phyloP scores from a whole-genome alignment of 2,797 vertebrate species.

The Lagorchestes hirsutus region DNA sequence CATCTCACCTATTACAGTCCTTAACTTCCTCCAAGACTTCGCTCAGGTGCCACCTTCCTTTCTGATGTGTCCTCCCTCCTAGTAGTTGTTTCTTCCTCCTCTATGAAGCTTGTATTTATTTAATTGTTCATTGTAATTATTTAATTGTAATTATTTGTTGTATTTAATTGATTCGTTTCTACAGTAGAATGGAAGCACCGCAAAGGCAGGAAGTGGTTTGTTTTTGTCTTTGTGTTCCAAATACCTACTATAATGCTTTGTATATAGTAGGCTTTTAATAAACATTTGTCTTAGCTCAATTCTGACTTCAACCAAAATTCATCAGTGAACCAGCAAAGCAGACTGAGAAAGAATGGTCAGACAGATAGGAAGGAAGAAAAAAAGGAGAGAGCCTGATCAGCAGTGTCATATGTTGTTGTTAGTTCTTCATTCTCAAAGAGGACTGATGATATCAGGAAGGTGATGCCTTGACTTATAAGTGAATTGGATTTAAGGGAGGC shows the following conservation, averaged over 20 bases:
- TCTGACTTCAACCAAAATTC: background rate
- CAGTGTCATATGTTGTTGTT: background rate
- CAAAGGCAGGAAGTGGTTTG: background rate
- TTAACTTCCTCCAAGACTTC: background rate
- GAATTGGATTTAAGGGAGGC: background rate
- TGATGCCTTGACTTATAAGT: background rate
- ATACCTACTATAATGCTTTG: background rate
- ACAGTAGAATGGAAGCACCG: background rate
- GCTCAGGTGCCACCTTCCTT: background rate
- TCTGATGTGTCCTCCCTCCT: background rate
- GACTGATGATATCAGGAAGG: background rate
- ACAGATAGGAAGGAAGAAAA: background rate
- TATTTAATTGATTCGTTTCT: background rate
- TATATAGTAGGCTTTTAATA: background rate
- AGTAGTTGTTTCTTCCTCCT: background rate
- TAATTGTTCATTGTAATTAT: background rate
- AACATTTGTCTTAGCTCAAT: background rate
- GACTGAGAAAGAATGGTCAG: background rate
- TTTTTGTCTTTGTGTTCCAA: background rate
- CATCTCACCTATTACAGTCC: background rate
- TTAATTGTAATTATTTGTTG: no score
- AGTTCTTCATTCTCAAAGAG: background rate
- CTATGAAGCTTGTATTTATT: background rate
- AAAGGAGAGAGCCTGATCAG: background rate
- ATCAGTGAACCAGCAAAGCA: background rate